Conservation (phyloP, 1,140 invertebrate genomes). For the Procambarus virginalis region DNA sequence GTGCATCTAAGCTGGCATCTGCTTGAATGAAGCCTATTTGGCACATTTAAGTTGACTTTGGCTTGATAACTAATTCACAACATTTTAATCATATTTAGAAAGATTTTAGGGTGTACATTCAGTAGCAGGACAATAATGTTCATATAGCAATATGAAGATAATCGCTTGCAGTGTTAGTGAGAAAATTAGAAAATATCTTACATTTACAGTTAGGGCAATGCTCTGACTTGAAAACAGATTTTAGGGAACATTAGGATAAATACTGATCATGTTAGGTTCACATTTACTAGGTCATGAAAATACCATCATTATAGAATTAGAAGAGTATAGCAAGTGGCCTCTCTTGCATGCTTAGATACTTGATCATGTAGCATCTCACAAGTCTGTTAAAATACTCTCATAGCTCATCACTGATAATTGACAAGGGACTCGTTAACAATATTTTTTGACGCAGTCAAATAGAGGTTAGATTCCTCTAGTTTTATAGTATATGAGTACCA, state of each 20-base stretch:
- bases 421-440: background rate
- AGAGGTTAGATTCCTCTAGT: background rate
- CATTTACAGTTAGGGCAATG: background rate
- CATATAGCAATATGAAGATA: background rate
- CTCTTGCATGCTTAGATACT: constrained; percentile 7
- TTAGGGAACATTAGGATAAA: background rate
- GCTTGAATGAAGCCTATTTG: background rate
- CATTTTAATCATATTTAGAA: background rate
- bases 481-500: background rate
- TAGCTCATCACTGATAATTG: background rate
- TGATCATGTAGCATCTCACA: background rate
- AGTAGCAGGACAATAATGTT: background rate
- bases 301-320: background rate
- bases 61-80: background rate
- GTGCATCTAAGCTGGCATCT: background rate
- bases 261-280: background rate
- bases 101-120: background rate
- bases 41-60: background rate
- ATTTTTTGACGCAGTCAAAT: background rate
- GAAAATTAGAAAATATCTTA: background rate
- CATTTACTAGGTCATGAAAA: background rate
- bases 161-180: background rate
- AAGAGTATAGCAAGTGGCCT: background rate
- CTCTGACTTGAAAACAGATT: background rate
- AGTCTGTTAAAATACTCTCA: background rate